Evolutionary conservation across 1,140 invertebrate species (phyloP).

Genomic region (Neocloeon triangulifer): DNA sequence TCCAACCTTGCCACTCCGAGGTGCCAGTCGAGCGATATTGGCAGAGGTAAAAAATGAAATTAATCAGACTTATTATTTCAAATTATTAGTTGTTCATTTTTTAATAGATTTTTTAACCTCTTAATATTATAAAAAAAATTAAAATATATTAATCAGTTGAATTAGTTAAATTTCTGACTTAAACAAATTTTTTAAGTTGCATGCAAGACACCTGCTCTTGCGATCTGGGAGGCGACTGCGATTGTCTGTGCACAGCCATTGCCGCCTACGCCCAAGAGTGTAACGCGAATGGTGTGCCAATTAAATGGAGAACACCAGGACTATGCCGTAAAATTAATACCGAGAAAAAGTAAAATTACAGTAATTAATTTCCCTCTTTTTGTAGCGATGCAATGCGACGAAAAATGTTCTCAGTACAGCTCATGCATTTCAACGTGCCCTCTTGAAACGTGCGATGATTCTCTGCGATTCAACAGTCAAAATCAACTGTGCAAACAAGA

Average conservation of each 20-base stretch:
- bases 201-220: conserved; percentile 67
- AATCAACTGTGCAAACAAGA: conserved; percentile 41
- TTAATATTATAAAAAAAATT: conserved; percentile 4
- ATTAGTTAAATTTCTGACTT: not conserved
- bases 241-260: conserved; percentile 69
- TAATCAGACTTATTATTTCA: conserved; percentile 2
- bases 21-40: conserved; percentile 44
- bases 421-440: conserved; percentile 64
- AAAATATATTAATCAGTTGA: not conserved
- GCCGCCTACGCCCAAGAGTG: conserved; percentile 69
- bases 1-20: conserved; percentile 54
- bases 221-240: conserved; percentile 70
- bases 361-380: conserved; percentile 8
- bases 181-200: conserved; percentile 26
- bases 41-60: conserved; percentile 21
- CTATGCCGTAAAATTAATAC: conserved; percentile 48
- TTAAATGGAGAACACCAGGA: conserved; percentile 58
- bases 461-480: conserved; percentile 26
- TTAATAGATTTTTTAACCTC: not conserved
- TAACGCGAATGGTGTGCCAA: conserved; percentile 36
- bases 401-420: conserved; percentile 49
- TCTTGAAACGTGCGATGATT: conserved; percentile 58
- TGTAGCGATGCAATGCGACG: conserved; percentile 68
- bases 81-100: conserved; percentile 1
- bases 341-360: not conserved